Conservation (phyloP, 2,797 vertebrate species). For the Tragelaphus eurycerus region DNA sequence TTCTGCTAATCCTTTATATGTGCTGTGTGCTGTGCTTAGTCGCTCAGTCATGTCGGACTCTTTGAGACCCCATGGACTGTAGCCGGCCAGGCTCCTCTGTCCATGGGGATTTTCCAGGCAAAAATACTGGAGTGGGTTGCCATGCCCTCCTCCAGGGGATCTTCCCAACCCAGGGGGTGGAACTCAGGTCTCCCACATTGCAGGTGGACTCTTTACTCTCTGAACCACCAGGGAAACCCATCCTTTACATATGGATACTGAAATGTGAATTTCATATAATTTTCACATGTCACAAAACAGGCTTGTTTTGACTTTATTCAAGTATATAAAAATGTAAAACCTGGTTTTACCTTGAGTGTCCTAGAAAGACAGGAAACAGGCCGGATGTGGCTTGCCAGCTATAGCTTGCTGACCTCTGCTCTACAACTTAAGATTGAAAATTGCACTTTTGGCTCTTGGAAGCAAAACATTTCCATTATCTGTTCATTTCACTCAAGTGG, state of each 20-base stretch:
- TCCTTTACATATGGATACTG: background rate
- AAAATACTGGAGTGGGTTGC: background rate
- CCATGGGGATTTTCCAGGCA: background rate
- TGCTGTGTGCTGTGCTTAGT: background rate
- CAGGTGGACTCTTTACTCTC: background rate
- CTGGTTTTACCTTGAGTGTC: background rate
- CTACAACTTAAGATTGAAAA: background rate
- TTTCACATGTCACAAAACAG: slow-evolving; percentile 1
- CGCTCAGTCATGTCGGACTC: background rate
- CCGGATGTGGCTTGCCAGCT: background rate
- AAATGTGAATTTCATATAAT: slow-evolving; percentile 12
- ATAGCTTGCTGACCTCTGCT: slow-evolving; percentile 15
- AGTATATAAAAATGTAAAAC: slow-evolving; percentile 7
- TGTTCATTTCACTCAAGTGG: slow-evolving; percentile 3
- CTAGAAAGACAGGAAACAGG: background rate
- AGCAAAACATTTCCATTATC: slow-evolving; percentile 29
- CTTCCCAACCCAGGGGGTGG: background rate
- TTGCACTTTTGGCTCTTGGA: background rate
- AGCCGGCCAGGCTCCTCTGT: background rate
- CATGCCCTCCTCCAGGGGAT: background rate
- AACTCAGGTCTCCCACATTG: background rate
- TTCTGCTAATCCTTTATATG: slow-evolving; percentile 7
- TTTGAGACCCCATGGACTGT: background rate
- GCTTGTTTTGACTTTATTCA: slow-evolving; percentile 12
- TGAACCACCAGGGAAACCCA: background rate